These are phyloP conservation scores for Macquaria ambigua DNA, from an alignment of 2,113 vertebrate genomes.

Conservation along the genomic window DNA sequence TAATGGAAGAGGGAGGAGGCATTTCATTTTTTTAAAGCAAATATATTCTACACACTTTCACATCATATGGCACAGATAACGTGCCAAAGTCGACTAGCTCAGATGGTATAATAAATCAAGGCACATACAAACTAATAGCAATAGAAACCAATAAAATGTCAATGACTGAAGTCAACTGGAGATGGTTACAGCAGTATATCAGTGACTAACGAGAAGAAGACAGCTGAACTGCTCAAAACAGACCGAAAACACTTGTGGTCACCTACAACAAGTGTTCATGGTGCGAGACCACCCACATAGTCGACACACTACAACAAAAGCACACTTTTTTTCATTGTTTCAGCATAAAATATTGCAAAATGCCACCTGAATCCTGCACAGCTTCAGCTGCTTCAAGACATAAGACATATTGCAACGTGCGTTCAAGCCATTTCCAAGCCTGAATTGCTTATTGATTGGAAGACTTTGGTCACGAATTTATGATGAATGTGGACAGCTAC, in stretches of 20 bases:
- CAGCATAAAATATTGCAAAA: conserved; percentile 14
- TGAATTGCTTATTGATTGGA: neutral
- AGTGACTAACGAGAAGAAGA: neutral
- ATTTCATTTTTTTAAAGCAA: neutral
- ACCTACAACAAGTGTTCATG: conserved; percentile 46
- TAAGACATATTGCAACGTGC: neutral
- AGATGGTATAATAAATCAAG: conserved; percentile 7
- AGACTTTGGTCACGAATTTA: neutral
- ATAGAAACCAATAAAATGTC: conserved; percentile 7
- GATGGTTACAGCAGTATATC: conserved; percentile 1
- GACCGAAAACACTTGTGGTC: conserved; percentile 34
- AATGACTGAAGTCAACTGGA: neutral
- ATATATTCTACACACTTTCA: conserved; percentile 4
- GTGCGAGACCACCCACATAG: conserved; percentile 55
- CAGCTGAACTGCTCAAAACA: conserved; percentile 49
- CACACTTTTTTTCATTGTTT: conserved; percentile 17
- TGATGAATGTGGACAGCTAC: neutral
- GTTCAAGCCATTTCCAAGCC: neutral
- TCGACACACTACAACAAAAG: conserved; percentile 4
- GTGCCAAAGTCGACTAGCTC: neutral
- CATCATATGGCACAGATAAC: conserved; percentile 8
- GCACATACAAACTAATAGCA: neutral
- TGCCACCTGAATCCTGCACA: neutral
- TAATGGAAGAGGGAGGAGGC: neutral
- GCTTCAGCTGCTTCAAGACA: neutral